Evolutionary conservation across 2,797 vertebrate species (phyloP), one percentile per base, ranked within the genome.

Genomic region (Manis crassicaudata): DNA sequence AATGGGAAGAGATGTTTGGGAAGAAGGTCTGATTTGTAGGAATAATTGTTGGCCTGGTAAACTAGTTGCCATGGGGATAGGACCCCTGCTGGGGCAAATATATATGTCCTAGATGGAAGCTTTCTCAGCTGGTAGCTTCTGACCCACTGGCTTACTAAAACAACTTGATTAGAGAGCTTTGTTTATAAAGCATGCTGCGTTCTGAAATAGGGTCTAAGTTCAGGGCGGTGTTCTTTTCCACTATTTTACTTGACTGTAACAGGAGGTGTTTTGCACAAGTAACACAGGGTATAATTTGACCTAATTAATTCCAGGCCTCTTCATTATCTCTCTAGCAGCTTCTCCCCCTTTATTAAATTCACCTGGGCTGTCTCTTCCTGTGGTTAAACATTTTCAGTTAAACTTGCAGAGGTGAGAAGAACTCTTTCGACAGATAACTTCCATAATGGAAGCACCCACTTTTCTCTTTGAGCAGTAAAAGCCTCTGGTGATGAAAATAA

Each of bases 231-330:
- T 12, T 81, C 73, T 94, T 82, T 70, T 43, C 58, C 50, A 58
- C 46, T 89, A 0, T 43, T 85, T 23, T 54, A n/a, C 83, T 65
- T 82, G n/a, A 73, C 1, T 54, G 52, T 75, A 40, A 84, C 35
- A n/a, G 82, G 81, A 90, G 88, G 87, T 58, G 84, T 76, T 77
- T 20, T 79, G 72, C 29, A 43, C 86, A 62, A 20, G 60, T 35
- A 88, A 83, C 65, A 29, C n/a, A 37, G 8, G 67, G 67, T 89
- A 43, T 96, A 32, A 96, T 95, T 91, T 95, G 89, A 81, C 62
- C 84, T 88, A 50, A 84, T 85, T 85, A 94, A 92, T 94, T 97
- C 92, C 96, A 96, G 94, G 52, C 82, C 13, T 68, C 58, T 0
- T 70, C 58, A 27, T 40, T 68, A 60, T 94, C 43, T 63, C 50